A percentile compares a stretch with the other conserved stretches of the same genome.
Conservation (phyloP, 2,113 vertebrate genomes). For the Campylorhamphus procurvoides region DNA sequence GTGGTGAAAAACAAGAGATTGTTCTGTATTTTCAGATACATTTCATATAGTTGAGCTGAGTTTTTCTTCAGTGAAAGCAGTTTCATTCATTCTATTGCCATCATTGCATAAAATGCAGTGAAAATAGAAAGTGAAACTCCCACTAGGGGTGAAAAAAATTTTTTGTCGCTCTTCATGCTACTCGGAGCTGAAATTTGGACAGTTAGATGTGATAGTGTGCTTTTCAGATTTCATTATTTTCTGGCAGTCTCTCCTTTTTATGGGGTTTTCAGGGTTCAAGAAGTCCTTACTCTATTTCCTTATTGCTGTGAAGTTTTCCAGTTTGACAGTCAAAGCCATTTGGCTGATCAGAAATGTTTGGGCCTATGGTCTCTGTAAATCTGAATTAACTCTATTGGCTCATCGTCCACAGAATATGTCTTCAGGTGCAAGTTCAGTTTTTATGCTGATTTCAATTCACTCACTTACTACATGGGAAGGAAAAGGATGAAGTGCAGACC, state of each 20-base stretch:
- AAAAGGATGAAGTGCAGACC: neutral
- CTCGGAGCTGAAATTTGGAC: neutral
- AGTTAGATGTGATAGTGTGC: neutral
- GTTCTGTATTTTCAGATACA: neutral
- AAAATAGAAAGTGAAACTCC: neutral
- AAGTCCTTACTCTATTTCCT: neutral
- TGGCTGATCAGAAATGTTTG: neutral
- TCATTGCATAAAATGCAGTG: neutral
- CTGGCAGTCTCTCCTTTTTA: neutral
- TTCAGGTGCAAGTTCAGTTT: neutral
- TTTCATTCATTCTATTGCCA: neutral
- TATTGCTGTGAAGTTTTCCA: neutral
- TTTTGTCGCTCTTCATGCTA: neutral
- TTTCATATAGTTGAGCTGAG: neutral
- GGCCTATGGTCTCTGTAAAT: neutral
- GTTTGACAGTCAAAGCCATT: neutral
- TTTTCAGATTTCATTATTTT: neutral
- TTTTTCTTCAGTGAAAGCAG: neutral
- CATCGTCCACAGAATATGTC: neutral
- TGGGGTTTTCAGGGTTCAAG: neutral
- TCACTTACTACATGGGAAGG: neutral
- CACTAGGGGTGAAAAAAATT: accelerated
- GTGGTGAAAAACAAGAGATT: neutral
- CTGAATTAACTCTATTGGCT: neutral
- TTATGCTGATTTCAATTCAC: neutral